Evolutionary conservation across 1,140 invertebrate genomes (phyloP).

Genomic region (Eupristina koningsbergeri): DNA sequence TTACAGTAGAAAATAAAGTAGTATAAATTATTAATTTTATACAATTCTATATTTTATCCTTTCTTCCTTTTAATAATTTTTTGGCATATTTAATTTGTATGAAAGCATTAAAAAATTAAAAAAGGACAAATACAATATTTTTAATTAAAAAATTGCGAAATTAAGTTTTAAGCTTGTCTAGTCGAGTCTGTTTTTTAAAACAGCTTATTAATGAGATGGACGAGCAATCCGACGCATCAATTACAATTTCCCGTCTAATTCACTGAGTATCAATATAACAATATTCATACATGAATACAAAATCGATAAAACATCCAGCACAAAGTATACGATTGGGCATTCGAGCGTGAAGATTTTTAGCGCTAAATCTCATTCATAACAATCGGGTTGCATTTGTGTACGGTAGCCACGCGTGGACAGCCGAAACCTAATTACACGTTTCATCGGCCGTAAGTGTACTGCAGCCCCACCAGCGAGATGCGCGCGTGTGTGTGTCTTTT

Average conservation of each 20-base stretch:
- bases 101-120: no score
- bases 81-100: no score
- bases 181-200: not conserved
- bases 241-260: constrained; percentile 29
- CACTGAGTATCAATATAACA: constrained; percentile 8
- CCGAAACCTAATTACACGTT: constrained; percentile 45
- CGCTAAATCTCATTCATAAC: constrained; percentile 15
- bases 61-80: no score
- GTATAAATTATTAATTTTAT: no score
- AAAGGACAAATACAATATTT: no score
- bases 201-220: not conserved
- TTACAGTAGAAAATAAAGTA: no score
- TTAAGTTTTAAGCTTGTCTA: no score
- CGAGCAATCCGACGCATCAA: not conserved
- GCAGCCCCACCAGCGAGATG: constrained; percentile 21
- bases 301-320: not conserved
- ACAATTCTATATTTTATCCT: no score
- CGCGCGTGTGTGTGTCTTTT: no score
- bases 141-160: no score
- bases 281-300: not conserved
- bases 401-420: not conserved
- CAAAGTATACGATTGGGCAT: not conserved
- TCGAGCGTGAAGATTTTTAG: constrained; percentile 19
- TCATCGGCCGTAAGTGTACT: constrained; percentile 44
- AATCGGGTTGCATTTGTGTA: constrained; percentile 9